phyloP scores from a whole-genome alignment of 2,113 vertebrate genomes.

The Seriola dumerili region DNA sequence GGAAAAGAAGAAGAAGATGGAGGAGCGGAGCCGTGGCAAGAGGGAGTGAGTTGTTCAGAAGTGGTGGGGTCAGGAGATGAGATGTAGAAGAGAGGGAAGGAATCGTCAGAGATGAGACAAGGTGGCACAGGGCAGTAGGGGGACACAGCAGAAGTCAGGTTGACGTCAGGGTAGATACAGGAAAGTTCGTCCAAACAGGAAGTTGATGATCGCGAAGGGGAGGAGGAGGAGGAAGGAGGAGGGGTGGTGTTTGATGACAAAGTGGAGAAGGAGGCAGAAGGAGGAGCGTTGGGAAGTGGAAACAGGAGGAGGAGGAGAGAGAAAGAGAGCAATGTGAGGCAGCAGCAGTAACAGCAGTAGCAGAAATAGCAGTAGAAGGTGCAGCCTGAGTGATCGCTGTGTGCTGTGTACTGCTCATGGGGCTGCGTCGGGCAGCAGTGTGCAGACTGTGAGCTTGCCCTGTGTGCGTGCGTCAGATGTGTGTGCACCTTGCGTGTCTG shows the following conservation, averaged over 20 bases:
- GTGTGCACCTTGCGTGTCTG: conserved; percentile 55
- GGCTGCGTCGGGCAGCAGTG: conserved; percentile 55
- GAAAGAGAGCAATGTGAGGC: conserved; percentile 88
- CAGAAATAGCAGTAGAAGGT: conserved; percentile 86
- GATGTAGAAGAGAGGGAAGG: conserved; percentile 82
- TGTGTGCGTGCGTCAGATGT: conserved; percentile 53
- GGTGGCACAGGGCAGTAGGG: conserved; percentile 75
- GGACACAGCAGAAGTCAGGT: conserved; percentile 61
- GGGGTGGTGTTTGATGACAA: conserved; percentile 45
- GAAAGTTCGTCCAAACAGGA: conserved; percentile 83
- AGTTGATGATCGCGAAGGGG: conserved; percentile 54
- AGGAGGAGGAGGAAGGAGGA: conserved; percentile 42
- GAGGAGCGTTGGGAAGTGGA: conserved; percentile 71
- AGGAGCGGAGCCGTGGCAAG: conserved; percentile 50
- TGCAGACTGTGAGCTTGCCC: conserved; percentile 57
- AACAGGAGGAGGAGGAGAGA: conserved; percentile 89
- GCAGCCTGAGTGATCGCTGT: conserved; percentile 79
- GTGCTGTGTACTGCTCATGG: conserved; percentile 64
- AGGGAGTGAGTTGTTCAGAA: conserved; percentile 46
- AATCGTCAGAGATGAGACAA: conserved; percentile 81
- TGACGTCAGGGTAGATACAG: conserved; percentile 80
- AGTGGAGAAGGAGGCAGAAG: conserved; percentile 53
- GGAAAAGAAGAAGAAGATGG: conserved; percentile 66
- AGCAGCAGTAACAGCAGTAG: conserved; percentile 86
- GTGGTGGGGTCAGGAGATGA: conserved; percentile 75